Evolutionary conservation across 2,797 vertebrate species (phyloP).

Genomic region (Tamandua tetradactyla): DNA sequence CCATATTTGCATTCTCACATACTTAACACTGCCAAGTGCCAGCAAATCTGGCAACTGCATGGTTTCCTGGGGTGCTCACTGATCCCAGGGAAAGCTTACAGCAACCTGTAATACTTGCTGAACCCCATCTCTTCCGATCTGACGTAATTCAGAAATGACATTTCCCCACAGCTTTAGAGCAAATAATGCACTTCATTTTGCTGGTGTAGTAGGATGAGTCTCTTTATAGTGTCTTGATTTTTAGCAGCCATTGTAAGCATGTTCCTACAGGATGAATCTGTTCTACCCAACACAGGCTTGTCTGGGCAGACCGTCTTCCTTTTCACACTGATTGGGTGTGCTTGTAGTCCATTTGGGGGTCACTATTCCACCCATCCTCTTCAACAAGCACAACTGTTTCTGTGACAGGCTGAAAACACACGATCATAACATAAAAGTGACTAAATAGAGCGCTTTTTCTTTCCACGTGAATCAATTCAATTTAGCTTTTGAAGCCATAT

Average conservation of each 20-base stretch:
- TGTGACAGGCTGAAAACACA: background rate
- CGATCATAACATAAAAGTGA: background rate
- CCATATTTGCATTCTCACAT: background rate
- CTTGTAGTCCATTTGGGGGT: background rate
- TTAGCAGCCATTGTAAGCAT: background rate
- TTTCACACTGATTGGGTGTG: too few relatives aligned
- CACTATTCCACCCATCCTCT: background rate
- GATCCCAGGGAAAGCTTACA: background rate
- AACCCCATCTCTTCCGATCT: background rate
- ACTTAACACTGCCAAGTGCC: background rate
- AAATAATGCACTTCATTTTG: slow-evolving; percentile 19
- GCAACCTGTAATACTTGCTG: background rate
- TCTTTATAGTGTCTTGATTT: background rate
- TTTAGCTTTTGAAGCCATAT: background rate
- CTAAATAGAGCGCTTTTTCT: background rate
- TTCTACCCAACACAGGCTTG: background rate
- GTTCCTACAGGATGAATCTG: background rate
- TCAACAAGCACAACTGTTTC: background rate
- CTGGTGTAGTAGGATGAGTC: background rate
- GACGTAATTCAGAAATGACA: background rate
- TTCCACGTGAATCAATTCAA: background rate
- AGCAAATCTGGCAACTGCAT: background rate
- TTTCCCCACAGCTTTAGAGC: background rate
- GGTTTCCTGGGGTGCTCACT: background rate
- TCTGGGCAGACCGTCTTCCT: rapidly evolving